A percentile compares a stretch with the other conserved stretches of the same genome.
phyloP scores from a whole-genome alignment of 2,888 invertebrate species.

The Belgica antarctica region DNA sequence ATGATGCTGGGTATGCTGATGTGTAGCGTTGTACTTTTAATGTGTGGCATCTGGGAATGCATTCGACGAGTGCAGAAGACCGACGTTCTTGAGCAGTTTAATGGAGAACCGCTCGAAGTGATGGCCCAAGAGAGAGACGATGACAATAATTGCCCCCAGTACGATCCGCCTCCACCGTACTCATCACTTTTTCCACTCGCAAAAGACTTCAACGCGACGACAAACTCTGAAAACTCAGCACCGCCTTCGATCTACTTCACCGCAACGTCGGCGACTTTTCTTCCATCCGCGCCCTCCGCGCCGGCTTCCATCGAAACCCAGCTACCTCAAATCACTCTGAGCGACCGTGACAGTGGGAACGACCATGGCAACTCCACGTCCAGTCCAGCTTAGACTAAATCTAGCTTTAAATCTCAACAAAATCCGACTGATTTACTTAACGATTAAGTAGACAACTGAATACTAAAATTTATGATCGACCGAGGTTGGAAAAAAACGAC shows the following conservation, averaged over 20 bases:
- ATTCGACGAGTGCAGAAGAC: conserved; percentile 48
- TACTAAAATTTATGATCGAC: not conserved
- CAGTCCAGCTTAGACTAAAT: not conserved
- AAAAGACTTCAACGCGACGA: conserved; percentile 50
- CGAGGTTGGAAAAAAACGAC: not conserved
- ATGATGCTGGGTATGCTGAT: conserved; percentile 69
- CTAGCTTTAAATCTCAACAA: not conserved
- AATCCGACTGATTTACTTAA: conserved; percentile 8
- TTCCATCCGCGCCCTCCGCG: conserved; percentile 16
- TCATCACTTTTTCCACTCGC: conserved; percentile 63
- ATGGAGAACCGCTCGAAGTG: conserved; percentile 23
- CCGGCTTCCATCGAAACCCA: conserved; percentile 9
- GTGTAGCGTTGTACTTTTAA: conserved; percentile 67
- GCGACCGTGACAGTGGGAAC: not conserved
- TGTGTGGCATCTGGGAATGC: conserved; percentile 65
- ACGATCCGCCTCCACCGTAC: conserved; percentile 65
- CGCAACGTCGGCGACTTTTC: conserved; percentile 25
- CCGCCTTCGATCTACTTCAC: conserved; percentile 49
- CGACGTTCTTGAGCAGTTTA: conserved; percentile 38
- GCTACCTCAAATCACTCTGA: conserved; percentile 6
- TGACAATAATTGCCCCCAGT: conserved; percentile 47
- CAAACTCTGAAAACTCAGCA: conserved; percentile 55
- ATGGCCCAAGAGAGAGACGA: not conserved
- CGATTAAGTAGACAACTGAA: not conserved
- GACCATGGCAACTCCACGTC: not conserved